phyloP scores from a whole-genome alignment of 2,797 vertebrate species.

The Anabas testudineus region DNA sequence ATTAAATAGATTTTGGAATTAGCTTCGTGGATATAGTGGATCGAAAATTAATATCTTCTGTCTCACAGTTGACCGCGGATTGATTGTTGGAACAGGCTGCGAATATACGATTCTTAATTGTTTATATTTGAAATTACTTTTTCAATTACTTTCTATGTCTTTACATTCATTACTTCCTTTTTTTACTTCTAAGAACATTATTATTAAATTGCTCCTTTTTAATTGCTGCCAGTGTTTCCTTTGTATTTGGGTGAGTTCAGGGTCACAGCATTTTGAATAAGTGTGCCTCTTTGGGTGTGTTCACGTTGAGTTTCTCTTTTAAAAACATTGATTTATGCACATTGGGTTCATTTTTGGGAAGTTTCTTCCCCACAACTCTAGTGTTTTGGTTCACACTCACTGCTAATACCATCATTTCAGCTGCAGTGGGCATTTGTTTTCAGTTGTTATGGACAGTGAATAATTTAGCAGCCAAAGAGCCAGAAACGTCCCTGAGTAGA shows the following conservation, averaged over 20 bases:
- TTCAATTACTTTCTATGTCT: background rate
- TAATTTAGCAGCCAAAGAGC: background rate
- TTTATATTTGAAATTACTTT: conserved; percentile 10
- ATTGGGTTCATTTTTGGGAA: background rate
- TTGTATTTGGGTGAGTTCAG: background rate
- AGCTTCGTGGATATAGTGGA: background rate
- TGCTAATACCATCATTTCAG: accelerated
- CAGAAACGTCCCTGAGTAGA: background rate
- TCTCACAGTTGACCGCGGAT: background rate
- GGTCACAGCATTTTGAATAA: background rate
- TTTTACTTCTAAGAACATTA: background rate
- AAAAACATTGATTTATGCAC: background rate
- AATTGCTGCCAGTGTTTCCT: background rate
- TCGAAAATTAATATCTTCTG: background rate
- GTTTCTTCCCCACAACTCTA: background rate
- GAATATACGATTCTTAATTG: conserved; percentile 2
- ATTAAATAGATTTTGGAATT: conserved; percentile 3
- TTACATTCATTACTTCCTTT: background rate
- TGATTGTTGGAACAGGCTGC: background rate
- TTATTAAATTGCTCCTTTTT: conserved; percentile 9
- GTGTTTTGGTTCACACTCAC: background rate
- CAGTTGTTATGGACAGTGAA: background rate
- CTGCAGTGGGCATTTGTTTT: background rate
- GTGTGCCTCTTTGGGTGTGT: background rate
- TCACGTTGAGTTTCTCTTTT: background rate